Conservation (phyloP, 2,113 vertebrate genomes). For the Zapornia atra region DNA sequence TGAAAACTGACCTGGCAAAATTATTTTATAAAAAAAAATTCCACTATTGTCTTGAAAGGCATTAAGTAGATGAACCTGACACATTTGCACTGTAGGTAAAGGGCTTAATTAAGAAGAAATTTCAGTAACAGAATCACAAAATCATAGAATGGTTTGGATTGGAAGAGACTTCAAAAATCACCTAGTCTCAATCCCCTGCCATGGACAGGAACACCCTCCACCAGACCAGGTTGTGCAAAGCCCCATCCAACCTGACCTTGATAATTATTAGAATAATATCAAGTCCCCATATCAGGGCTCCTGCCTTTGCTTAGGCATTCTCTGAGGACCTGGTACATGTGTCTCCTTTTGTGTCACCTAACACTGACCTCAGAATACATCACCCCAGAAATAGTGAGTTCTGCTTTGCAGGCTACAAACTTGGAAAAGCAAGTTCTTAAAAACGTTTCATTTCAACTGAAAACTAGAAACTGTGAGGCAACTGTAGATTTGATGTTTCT, state of each 20-base stretch:
- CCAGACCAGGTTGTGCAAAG: too few relatives aligned
- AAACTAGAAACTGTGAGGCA: background rate
- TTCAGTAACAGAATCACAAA: background rate
- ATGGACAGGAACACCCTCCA: too few relatives aligned
- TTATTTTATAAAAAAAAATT: background rate
- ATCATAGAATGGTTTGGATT: too few relatives aligned
- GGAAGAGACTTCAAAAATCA: too few relatives aligned
- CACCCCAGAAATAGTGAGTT: background rate
- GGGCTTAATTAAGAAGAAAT: background rate
- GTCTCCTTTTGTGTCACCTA: background rate
- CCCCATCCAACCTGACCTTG: too few relatives aligned
- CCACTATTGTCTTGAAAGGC: background rate
- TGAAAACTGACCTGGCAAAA: background rate
- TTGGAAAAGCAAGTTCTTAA: background rate
- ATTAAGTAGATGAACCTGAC: constrained; percentile 10
- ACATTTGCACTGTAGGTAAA: background rate
- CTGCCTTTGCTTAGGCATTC: background rate
- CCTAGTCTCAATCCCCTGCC: too few relatives aligned
- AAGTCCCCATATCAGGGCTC: background rate
- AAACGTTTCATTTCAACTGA: background rate
- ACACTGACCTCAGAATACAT: background rate
- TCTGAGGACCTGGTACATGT: fast-evolving
- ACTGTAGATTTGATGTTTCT: background rate
- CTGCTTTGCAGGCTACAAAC: background rate
- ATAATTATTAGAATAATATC: background rate